These are phyloP conservation scores for Stegana nigrithorax DNA, from an alignment of 2,888 invertebrate genomes.

Conservation along the genomic window DNA sequence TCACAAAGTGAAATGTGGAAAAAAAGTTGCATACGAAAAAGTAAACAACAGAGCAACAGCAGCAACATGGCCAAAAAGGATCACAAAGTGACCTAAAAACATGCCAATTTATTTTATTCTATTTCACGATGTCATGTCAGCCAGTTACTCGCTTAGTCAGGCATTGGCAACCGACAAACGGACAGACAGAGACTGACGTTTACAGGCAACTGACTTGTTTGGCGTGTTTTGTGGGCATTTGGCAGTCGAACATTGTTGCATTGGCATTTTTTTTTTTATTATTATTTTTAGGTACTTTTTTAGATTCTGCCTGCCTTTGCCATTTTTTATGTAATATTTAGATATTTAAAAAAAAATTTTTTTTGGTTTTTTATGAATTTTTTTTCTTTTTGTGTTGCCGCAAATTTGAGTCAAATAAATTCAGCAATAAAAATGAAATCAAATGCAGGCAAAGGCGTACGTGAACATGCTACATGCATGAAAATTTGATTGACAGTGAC, in stretches of 20 bases:
- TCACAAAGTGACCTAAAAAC: slow-evolving; percentile 40
- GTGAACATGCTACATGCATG: slow-evolving; percentile 14
- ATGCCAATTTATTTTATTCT: slow-evolving; percentile 39
- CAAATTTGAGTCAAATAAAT: slow-evolving; percentile 42
- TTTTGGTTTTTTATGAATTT: too few relatives aligned
- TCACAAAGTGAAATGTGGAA: too few relatives aligned
- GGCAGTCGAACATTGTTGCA: background rate
- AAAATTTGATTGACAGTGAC: slow-evolving; percentile 62
- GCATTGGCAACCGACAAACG: background rate
- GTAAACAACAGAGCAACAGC: background rate
- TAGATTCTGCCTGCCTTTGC: too few relatives aligned
- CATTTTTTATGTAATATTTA: too few relatives aligned
- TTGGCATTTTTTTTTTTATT: too few relatives aligned
- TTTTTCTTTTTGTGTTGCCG: slow-evolving; percentile 25
- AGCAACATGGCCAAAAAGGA: slow-evolving; percentile 2
- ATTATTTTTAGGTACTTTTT: too few relatives aligned
- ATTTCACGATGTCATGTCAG: slow-evolving; percentile 40
- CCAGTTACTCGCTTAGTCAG: slow-evolving; percentile 22
- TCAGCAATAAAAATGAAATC: slow-evolving; percentile 54
- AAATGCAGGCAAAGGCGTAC: slow-evolving; percentile 35
- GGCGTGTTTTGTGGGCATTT: slow-evolving; percentile 37
- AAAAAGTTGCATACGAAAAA: background rate
- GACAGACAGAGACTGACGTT: slow-evolving; percentile 14
- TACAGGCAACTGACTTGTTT: too few relatives aligned
- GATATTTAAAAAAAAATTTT: background rate